Evolutionary conservation across 2,113 vertebrate species (phyloP).

Genomic region (Myxocyprinus asiaticus): DNA sequence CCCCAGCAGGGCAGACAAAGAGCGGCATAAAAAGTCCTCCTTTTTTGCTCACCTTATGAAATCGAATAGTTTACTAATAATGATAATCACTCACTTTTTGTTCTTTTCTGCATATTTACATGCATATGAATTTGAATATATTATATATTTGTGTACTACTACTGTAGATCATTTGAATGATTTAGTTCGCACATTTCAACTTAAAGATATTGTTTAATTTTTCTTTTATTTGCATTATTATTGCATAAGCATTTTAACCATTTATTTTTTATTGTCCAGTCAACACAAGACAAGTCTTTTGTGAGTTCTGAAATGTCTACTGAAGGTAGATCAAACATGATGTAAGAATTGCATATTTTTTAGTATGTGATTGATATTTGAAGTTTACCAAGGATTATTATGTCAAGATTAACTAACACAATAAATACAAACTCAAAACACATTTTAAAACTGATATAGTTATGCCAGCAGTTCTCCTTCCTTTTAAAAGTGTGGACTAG

Average conservation of each 20-base stretch:
- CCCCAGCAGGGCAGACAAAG: not conserved
- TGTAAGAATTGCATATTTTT: too few relatives aligned
- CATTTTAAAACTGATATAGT: too few relatives aligned
- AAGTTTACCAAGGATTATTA: constrained; percentile 21
- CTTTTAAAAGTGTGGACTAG: too few relatives aligned
- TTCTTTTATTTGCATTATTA: not conserved
- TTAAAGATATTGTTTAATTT: not conserved
- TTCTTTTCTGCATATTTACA: not conserved
- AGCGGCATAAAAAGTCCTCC: not conserved
- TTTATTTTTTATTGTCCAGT: not conserved
- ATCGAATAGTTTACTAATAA: not conserved
- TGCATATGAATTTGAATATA: not conserved
- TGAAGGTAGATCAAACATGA: too few relatives aligned
- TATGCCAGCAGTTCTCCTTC: too few relatives aligned
- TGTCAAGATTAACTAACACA: constrained; percentile 14
- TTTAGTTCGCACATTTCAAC: not conserved
- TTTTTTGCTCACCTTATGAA: not conserved
- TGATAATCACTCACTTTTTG: not conserved
- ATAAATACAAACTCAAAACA: too few relatives aligned
- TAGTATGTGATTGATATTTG: constrained; percentile 14
- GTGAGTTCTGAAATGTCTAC: too few relatives aligned
- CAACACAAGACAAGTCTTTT: not conserved
- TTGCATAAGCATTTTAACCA: not conserved
- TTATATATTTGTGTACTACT: not conserved
- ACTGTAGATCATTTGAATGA: not conserved